phyloP scores from a whole-genome alignment of 2,113 vertebrate species.

The Pachyramphus minor region DNA sequence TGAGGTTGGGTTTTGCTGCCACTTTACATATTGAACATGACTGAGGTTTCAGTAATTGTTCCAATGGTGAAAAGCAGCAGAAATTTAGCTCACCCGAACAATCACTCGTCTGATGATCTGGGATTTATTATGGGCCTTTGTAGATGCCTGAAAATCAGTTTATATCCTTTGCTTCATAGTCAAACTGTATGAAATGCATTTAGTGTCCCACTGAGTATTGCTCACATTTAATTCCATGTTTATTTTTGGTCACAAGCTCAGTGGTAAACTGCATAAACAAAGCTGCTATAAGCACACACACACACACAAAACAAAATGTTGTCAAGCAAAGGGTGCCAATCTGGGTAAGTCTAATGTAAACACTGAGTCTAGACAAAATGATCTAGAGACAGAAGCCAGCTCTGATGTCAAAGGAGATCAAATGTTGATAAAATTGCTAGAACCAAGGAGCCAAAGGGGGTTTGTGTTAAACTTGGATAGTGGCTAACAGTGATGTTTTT shows the following conservation, averaged over 20 bases:
- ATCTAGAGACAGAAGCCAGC: slow-evolving; percentile 45
- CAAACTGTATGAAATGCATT: not conserved
- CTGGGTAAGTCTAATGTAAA: slow-evolving; percentile 13
- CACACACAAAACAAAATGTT: not conserved
- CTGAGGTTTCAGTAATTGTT: slow-evolving; percentile 51
- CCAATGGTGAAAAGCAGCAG: slow-evolving; percentile 17
- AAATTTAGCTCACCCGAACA: slow-evolving; percentile 1
- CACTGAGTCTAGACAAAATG: slow-evolving; percentile 10
- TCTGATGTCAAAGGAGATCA: slow-evolving; percentile 48
- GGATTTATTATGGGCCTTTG: slow-evolving; percentile 42
- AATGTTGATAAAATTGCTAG: slow-evolving; percentile 45
- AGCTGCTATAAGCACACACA: not conserved
- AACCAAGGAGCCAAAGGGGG: not conserved
- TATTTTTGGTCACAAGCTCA: slow-evolving; percentile 26
- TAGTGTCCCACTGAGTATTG: not conserved
- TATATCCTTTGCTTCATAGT: not conserved
- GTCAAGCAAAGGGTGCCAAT: not conserved
- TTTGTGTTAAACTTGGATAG: not conserved
- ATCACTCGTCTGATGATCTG: not conserved
- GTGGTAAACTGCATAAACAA: not conserved
- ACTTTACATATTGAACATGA: slow-evolving; percentile 43
- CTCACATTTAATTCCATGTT: not conserved
- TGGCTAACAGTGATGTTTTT: not conserved
- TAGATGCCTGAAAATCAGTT: slow-evolving; percentile 19
- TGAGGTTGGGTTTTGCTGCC: not conserved